Base-by-base conservation (phyloP, 1,140 invertebrate species). In the Apis laboriosa region DNA sequence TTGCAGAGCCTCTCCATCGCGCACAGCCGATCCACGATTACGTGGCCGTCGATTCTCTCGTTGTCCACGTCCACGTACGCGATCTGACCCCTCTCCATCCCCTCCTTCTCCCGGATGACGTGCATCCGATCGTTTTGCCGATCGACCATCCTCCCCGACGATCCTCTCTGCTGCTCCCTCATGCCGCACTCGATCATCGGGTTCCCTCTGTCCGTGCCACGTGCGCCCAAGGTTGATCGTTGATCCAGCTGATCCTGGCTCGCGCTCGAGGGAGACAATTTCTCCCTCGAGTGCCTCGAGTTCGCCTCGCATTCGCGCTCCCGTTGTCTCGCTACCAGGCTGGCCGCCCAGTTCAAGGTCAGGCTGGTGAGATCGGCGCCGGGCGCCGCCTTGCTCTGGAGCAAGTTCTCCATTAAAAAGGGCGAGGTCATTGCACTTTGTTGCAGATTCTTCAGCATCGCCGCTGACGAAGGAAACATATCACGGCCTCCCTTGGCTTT, bases 381-480 rank as follows among this genome's bases (percentile, higher is more conserved):
- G 19, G 90, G 86, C 43, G 93, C 86, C 28, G 90, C 88, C 85
- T 94, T 94, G 83, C 94, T 95, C 83, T 95, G 92, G 49, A 95
- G 91, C 28, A 95, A 89, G 87, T 95, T 95, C 88, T 95, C 95
- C 92, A 95, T 94, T 21, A 95, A 90, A 84, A 95, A 95, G 13
- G 94, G 94, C 86, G 94, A 93, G 73, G 92, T 90, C 92, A 93
- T 93, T 74, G 92, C 90, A 87, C 93, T 92, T 85, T 94, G 94
- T 78, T 94, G 92, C 81, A 94, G 85, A 87, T 94, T 94, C 85
- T 94, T 94, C 84, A 94, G 88, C 93, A 94, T 94, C 88, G 93
- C 92, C 86, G 93, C 93, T 84, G 93, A 91, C 24, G 92, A 91
- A 86, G 94, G 93, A 84, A 93, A 93, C 93, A 94, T 93, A 91